Base-by-base conservation (phyloP, 2,888 invertebrate genomes). In the Oxycera nigricornis region DNA sequence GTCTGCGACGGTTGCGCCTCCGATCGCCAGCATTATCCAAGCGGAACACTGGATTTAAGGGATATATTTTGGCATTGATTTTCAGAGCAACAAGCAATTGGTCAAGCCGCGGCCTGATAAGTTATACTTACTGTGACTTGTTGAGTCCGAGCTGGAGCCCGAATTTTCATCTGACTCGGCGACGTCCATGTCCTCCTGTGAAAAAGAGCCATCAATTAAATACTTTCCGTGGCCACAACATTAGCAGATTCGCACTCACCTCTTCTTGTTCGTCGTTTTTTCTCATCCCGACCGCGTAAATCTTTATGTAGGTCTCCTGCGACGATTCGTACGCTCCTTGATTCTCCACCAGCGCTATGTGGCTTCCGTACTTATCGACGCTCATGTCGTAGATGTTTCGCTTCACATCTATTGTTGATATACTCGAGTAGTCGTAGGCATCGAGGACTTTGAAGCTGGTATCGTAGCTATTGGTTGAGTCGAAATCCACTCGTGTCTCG, bases 371-470 rank as follows among this genome's bases (percentile, higher is more conserved):
- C 59, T 90, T 89, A 79, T 95, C 95, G 75, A 94, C 91, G 74
- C 93, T 91, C 77, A 98, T 86, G 81, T 94, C 94, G 83, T 94
- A 93, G 73, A 98, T 94, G 80, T 93, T 94, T 77, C 93, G 91
- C 82, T 96, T 96, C 20, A 96, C 94, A 86, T 98, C 97, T 78
- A 95, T 92, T 0, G 97, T 98, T 0, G 97, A 96, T 84, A 98
- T 97, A 81, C 93, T 95, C 26, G 93, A 92, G 84, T 98, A 99
- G 85, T 98, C 97, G 79, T 91, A 91, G 0, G 97, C 93, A 86
- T 98, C 98, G 50, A 98, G 88, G 0, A 97, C 97, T 83, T 97
- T 94, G 84, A 98, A 97, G 78, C 96, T 96, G 39, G 96, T 94
- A 80, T 96, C 94, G 82, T 91, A 95, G 77, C 92, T 91, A 50